A percentile compares a stretch with the other conserved stretches of the same genome.
Evolutionary conservation across 1,140 invertebrate species (phyloP).

Genomic region (Euborellia annulipes): DNA sequence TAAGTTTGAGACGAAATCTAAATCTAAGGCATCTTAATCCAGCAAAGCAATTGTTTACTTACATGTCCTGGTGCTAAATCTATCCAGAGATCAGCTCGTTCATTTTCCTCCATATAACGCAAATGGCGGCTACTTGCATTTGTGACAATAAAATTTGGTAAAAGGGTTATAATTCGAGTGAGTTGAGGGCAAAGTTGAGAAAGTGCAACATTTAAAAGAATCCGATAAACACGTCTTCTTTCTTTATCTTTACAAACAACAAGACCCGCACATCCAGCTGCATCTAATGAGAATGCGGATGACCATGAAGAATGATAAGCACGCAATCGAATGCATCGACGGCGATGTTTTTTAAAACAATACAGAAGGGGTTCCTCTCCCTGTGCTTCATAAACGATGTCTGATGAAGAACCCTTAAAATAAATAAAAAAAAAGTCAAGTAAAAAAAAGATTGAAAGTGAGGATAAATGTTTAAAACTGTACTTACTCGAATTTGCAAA

Average conservation of each 20-base stretch:
- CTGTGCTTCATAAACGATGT: slow-evolving; percentile 45
- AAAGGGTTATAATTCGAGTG: slow-evolving; percentile 70
- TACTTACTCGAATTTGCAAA: slow-evolving; percentile 54
- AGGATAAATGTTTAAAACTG: background rate
- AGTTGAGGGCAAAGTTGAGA: slow-evolving; percentile 50
- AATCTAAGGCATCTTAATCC: too few relatives aligned
- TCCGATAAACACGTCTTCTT: slow-evolving; percentile 42
- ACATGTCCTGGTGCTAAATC: slow-evolving; percentile 52
- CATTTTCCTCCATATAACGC: slow-evolving; percentile 72
- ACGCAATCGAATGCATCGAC: slow-evolving; percentile 41
- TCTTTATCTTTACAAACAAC: slow-evolving; percentile 54
- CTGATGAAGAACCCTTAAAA: slow-evolving; percentile 43
- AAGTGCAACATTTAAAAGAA: slow-evolving; percentile 37
- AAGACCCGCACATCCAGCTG: slow-evolving; percentile 50
- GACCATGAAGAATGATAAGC: slow-evolving; percentile 60
- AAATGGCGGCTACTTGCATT: slow-evolving; percentile 55
- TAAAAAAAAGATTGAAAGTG: background rate
- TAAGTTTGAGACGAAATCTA: too few relatives aligned
- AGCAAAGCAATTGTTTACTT: slow-evolving; percentile 7
- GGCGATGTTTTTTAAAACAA: slow-evolving; percentile 47
- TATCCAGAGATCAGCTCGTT: slow-evolving; percentile 66
- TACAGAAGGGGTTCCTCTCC: slow-evolving; percentile 50
- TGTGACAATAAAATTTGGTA: slow-evolving; percentile 67
- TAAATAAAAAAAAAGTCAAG: too few relatives aligned
- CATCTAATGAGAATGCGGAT: slow-evolving; percentile 49